Percentiles rank a stretch among this genome's conserved stretches.
These are phyloP conservation scores for Acromyrmex echinatior DNA, from an alignment of 1,140 invertebrate species.

Conservation along the genomic window DNA sequence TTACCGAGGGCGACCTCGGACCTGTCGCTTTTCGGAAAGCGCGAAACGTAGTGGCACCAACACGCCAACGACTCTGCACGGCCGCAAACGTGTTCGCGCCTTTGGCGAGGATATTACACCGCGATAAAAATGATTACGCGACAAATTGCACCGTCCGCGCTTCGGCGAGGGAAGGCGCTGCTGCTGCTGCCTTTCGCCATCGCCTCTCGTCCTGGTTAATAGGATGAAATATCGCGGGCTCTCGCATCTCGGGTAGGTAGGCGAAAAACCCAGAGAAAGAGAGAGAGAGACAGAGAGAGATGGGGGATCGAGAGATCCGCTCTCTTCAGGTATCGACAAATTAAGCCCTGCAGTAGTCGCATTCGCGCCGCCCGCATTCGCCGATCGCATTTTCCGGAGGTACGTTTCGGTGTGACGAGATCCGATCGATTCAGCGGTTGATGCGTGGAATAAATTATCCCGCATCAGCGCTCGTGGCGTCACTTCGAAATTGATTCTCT, in stretches of 20 bases:
- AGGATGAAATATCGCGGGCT: conserved; percentile 56
- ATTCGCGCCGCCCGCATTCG: conserved; percentile 56
- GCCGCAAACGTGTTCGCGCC: conserved; percentile 54
- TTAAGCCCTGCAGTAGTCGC: conserved; percentile 59
- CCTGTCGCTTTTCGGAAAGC: conserved; percentile 39
- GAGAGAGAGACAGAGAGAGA: not conserved
- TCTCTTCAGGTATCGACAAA: conserved; percentile 56
- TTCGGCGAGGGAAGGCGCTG: conserved; percentile 1
- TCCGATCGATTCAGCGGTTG: conserved; percentile 63
- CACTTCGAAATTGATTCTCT: conserved; percentile 64
- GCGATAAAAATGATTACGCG: conserved; percentile 64
- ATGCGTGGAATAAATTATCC: conserved; percentile 66
- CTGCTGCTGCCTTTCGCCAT: conserved; percentile 3
- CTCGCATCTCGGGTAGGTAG: not conserved
- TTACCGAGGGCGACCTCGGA: conserved; percentile 38
- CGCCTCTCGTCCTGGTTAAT: conserved; percentile 42
- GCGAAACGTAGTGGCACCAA: conserved; percentile 29
- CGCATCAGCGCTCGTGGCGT: conserved; percentile 63
- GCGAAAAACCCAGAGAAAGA: not conserved
- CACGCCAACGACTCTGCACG: conserved; percentile 21
- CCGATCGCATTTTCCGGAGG: conserved; percentile 60
- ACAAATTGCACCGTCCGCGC: conserved; percentile 57
- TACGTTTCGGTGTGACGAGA: conserved; percentile 61
- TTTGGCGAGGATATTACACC: conserved; percentile 57
- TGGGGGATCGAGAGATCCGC: not conserved